phyloP scores from a whole-genome alignment of 2,113 vertebrate species.

The Rhadina sibilatrix region DNA sequence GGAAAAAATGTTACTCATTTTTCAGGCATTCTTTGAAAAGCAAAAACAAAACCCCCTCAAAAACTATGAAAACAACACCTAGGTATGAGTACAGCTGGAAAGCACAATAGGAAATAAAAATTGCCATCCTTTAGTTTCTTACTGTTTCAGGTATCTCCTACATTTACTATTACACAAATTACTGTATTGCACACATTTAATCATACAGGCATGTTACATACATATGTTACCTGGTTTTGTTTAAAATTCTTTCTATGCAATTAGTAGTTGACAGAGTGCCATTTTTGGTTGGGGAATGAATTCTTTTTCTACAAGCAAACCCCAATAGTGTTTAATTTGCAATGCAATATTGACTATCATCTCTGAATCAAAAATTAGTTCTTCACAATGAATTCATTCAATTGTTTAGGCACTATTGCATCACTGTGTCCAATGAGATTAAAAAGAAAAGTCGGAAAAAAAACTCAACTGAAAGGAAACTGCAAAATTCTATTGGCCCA shows the following conservation, averaged over 20 bases:
- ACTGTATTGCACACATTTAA: neutral
- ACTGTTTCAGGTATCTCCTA: neutral
- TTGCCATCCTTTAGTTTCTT: neutral
- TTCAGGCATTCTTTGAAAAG: conserved; percentile 14
- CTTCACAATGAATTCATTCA: neutral
- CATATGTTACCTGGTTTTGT: neutral
- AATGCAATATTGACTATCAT: neutral
- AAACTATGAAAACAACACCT: neutral
- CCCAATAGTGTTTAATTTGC: neutral
- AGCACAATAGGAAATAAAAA: neutral
- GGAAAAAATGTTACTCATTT: neutral
- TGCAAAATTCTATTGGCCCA: neutral
- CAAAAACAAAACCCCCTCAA: neutral
- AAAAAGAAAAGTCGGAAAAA: neutral
- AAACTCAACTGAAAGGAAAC: neutral
- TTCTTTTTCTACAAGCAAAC: neutral
- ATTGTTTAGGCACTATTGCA: neutral
- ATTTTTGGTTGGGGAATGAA: neutral
- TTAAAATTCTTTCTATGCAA: neutral
- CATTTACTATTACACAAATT: neutral
- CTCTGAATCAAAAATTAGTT: neutral
- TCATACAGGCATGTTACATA: neutral
- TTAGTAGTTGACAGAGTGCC: neutral
- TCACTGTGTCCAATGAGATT: neutral
- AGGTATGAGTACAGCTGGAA: neutral